Evolutionary conservation across 2,888 invertebrate genomes (phyloP).

Genomic region (Lithosia quadra): DNA sequence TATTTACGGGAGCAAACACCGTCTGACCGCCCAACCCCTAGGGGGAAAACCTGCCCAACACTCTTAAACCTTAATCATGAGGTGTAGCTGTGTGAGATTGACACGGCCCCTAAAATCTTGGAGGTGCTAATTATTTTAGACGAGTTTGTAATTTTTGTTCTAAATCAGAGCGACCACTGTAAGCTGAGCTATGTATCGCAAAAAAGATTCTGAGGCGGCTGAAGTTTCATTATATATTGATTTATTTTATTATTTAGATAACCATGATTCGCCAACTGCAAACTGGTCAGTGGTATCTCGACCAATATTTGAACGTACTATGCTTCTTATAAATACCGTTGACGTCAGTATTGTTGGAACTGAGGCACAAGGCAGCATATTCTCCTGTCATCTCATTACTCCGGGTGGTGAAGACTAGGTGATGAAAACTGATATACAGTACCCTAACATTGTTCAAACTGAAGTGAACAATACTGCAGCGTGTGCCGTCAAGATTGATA

Average conservation of each 20-base stretch:
- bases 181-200: not conserved
- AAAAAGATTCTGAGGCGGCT: not conserved
- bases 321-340: not conserved
- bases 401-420: constrained; percentile 53
- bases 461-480: constrained; percentile 14
- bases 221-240: not conserved
- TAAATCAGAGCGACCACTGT: not conserved
- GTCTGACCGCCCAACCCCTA: too few relatives aligned
- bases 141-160: not conserved
- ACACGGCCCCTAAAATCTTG: too few relatives aligned
- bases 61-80: too few relatives aligned
- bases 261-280: not conserved
- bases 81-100: too few relatives aligned
- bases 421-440: constrained; percentile 36
- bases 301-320: not conserved
- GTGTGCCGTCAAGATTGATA: constrained; percentile 29
- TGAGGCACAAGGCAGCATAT: constrained; percentile 15
- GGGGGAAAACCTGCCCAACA: too few relatives aligned
- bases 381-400: constrained; percentile 57
- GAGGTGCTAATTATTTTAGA: too few relatives aligned
- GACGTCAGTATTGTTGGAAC: not conserved
- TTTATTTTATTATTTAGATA: not conserved
- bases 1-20: not conserved
- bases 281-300: constrained; percentile 4
- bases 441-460: constrained; percentile 46